phyloP scores from a whole-genome alignment of 2,113 vertebrate species.

The Prionailurus viverrinus region DNA sequence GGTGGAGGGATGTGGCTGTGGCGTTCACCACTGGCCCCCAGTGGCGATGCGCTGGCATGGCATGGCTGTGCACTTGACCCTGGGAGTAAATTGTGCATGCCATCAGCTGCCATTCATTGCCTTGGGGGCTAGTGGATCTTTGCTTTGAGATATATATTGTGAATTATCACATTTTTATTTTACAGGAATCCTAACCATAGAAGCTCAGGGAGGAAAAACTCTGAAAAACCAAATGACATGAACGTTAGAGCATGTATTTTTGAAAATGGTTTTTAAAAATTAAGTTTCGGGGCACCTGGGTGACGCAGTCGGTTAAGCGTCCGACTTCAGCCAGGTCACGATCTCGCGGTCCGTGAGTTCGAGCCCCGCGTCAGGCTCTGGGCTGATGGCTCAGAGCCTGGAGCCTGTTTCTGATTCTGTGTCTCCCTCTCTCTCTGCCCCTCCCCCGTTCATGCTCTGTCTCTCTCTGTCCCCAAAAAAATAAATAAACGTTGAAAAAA shows the following conservation, averaged over 20 bases:
- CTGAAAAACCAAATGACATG: background rate
- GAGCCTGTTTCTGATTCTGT: no score
- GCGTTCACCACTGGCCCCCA: background rate
- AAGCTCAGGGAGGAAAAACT: background rate
- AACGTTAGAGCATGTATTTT: background rate
- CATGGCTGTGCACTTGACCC: fast-evolving
- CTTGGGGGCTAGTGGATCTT: background rate
- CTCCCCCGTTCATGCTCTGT: no score
- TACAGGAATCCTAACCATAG: background rate
- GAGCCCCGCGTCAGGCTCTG: no score
- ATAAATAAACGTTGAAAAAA: no score
- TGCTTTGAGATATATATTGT: background rate
- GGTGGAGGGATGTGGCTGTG: background rate
- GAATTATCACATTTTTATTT: background rate
- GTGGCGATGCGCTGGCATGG: fast-evolving
- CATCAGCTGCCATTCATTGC: fast-evolving
- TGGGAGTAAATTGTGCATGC: background rate
- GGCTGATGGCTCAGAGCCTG: no score
- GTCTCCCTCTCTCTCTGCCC: no score
- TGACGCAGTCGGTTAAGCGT: no score
- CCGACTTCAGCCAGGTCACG: no score
- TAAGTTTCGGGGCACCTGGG: background rate
- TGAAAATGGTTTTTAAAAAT: background rate
- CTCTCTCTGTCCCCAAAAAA: no score
- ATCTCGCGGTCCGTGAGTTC: no score